Evolutionary conservation across 2,888 invertebrate genomes (phyloP).

Genomic region (Hyposoter didymator): DNA sequence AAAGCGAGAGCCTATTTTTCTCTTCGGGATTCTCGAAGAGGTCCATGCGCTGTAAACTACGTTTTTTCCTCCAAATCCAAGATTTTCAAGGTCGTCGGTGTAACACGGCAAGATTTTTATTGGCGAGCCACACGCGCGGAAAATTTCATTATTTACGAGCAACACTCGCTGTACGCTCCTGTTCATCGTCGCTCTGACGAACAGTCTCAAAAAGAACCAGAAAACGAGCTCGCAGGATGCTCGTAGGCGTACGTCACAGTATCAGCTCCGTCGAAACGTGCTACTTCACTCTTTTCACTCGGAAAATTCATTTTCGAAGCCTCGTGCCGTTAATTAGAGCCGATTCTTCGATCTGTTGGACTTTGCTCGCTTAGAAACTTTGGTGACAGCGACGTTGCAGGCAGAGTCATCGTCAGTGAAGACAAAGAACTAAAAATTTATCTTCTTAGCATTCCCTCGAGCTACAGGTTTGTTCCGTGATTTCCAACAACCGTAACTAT

Average conservation of each 20-base stretch:
- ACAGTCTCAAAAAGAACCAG: not conserved
- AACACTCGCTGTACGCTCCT: not conserved
- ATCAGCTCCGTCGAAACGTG: not conserved
- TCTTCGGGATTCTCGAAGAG: not conserved
- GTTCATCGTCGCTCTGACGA: not conserved
- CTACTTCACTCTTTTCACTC: not conserved
- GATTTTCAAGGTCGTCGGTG: conserved; percentile 12
- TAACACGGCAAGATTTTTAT: not conserved
- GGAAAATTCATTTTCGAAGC: not conserved
- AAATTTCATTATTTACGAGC: conserved; percentile 9
- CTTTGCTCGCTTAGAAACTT: not conserved
- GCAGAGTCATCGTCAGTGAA: conserved; percentile 4
- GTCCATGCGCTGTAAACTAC: conserved; percentile 14
- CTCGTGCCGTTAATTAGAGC: not conserved
- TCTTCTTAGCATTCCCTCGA: not conserved
- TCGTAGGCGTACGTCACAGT: conserved; percentile 7
- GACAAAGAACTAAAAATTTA: not conserved
- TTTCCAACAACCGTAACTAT: not conserved
- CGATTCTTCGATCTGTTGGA: not conserved
- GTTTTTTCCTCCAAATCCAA: conserved; percentile 18
- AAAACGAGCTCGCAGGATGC: conserved; percentile 13
- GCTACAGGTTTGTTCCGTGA: conserved; percentile 1
- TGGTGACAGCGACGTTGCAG: not conserved
- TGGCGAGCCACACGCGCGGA: not conserved
- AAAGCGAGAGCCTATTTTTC: not conserved